phyloP scores from a whole-genome alignment of 2,888 invertebrate species.

The Masnerella sp. region DNA sequence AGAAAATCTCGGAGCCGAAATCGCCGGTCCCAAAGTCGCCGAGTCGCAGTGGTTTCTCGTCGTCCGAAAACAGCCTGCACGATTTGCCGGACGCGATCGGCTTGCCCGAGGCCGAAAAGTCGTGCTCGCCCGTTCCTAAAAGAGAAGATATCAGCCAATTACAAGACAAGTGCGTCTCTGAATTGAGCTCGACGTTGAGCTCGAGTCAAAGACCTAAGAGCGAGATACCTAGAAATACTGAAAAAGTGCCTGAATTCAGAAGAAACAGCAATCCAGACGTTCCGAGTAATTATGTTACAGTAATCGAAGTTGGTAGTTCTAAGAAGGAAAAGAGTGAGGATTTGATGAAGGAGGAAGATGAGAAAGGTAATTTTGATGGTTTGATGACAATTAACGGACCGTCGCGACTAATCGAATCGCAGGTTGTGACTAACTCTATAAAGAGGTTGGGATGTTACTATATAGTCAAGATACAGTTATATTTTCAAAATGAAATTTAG shows the following conservation, averaged over 20 bases:
- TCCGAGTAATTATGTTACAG: slow-evolving; percentile 87
- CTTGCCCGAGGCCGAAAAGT: slow-evolving; percentile 64
- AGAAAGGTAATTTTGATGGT: slow-evolving; percentile 72
- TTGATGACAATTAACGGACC: slow-evolving; percentile 9
- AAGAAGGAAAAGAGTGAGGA: slow-evolving; percentile 74
- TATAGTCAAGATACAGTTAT: too few species aligned
- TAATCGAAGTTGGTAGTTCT: slow-evolving; percentile 88
- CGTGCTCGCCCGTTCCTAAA: slow-evolving; percentile 74
- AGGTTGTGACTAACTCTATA: too few species aligned
- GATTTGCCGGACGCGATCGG: slow-evolving; percentile 51
- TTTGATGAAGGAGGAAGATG: slow-evolving; percentile 80
- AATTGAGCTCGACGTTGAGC: slow-evolving; percentile 74
- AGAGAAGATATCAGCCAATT: slow-evolving; percentile 75
- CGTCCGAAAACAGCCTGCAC: slow-evolving; percentile 61
- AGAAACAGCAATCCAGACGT: slow-evolving; percentile 78
- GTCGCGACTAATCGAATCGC: slow-evolving; percentile 5
- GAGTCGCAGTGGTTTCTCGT: slow-evolving; percentile 61
- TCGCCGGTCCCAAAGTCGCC: slow-evolving; percentile 61
- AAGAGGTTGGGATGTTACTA: too few species aligned
- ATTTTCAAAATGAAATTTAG: too few species aligned
- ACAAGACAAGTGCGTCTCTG: slow-evolving; percentile 77
- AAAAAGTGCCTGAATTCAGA: slow-evolving; percentile 73
- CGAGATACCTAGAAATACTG: slow-evolving; percentile 74
- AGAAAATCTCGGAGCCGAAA: slow-evolving; percentile 81
- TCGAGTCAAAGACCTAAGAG: slow-evolving; percentile 74